Evolutionary conservation across 2,797 vertebrate species (phyloP).

Genomic region (Neopelma chrysocephalum): DNA sequence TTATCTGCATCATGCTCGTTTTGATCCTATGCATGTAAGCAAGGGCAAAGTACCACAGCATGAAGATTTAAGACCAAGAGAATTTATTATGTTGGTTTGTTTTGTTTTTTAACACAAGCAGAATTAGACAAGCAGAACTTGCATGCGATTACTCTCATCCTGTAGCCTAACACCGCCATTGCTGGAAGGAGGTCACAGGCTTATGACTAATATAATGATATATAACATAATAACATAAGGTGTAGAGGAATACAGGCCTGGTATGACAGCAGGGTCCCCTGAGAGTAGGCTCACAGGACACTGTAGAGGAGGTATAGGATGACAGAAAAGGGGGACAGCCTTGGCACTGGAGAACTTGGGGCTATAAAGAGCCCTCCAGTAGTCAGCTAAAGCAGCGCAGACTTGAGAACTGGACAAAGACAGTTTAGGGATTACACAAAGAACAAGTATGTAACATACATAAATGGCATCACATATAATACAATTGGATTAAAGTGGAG

Average conservation of each 20-base stretch:
- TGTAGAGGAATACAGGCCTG: not conserved
- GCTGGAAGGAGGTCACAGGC: not conserved
- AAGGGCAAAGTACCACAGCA: not conserved
- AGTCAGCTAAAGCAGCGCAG: not conserved
- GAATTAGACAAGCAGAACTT: not conserved
- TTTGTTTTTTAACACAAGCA: not conserved
- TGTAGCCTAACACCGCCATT: not conserved
- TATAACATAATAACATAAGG: not conserved
- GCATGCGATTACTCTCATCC: not conserved
- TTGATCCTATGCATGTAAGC: not conserved
- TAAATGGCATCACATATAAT: not conserved
- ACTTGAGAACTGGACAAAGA: not conserved
- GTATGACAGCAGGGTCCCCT: not conserved
- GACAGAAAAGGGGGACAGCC: not conserved
- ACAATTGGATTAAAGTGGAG: not conserved
- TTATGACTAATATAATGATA: not conserved
- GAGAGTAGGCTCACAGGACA: not conserved
- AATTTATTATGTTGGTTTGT: not conserved
- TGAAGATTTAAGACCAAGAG: not conserved
- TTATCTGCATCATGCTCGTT: not conserved
- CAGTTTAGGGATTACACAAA: not conserved
- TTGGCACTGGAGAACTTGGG: not conserved
- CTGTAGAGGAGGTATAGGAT: not conserved
- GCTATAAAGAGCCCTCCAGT: not conserved
- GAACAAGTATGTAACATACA: not conserved